Base-by-base conservation (phyloP, 2,888 invertebrate genomes). In the Drosophila melanosoma region DNA sequence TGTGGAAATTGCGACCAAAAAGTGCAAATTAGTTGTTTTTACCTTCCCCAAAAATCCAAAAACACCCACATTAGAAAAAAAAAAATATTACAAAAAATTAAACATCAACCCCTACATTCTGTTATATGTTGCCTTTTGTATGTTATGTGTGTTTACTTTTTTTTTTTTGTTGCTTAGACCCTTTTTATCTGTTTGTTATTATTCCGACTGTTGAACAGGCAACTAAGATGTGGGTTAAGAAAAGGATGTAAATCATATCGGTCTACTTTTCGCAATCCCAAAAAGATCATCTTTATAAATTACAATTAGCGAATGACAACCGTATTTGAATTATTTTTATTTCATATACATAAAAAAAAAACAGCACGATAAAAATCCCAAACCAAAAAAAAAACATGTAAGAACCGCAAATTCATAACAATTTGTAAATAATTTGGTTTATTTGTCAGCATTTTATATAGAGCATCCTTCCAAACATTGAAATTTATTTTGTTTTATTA, bases 1-100 rank as follows among this genome's bases (percentile, higher is more conserved):
- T 77, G 88, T 75, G 70, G 71, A 70, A 77, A 89, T 71, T 79
- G 88, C 90, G 86, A 77, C 61, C 79, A 87, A 87, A 85, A 81
- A 90, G 91, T 87, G 90, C 91, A 91, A 90, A 89, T 79, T 82
- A 75, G 65, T 79, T 73, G 63, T 58, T 51, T 63, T 58, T 45
- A 54, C 38, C 56, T n/a, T 11, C 2, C 38, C n/a, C 26, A 56
- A n/a, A 1, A 38, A 20, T 20, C 32, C 15, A 48, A 48, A 8
- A 20, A 7, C 3, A 57, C 36, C 54, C 67, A 66, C 33, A 63
- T 29, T 29, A 5, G 51, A 23, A 64, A 48, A 54, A 69, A 69
- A 8, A 38, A 70, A 53, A 58, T 45, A 51, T 40, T 29, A 40
- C 17, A 36, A 53, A 10, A 15, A 11, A 15, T 56, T 10, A 6